These are phyloP conservation scores for Casuarius casuarius DNA, from an alignment of 2,113 vertebrate species.

Conservation along the genomic window DNA sequence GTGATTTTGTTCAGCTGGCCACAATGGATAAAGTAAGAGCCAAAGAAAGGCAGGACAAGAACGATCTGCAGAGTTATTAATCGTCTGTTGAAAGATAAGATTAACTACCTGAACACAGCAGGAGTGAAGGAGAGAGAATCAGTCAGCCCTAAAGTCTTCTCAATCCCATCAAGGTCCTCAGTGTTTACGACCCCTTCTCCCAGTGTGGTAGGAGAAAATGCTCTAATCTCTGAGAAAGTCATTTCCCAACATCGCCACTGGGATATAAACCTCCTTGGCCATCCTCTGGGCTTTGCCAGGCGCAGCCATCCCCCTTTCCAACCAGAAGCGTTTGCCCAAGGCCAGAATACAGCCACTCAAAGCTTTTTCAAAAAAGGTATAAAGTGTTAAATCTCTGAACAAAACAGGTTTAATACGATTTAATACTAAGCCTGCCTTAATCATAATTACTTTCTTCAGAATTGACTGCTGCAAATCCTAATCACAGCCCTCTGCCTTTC, in stretches of 20 bases:
- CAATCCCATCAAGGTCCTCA: slow-evolving; percentile 9
- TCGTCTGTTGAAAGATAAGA: slow-evolving; percentile 27
- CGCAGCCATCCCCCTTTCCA: background rate
- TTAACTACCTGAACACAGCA: slow-evolving; percentile 18
- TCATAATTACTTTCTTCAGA: slow-evolving; percentile 49
- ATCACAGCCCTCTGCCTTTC: background rate
- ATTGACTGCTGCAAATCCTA: slow-evolving; percentile 5
- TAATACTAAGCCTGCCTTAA: slow-evolving; percentile 49
- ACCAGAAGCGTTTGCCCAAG: background rate
- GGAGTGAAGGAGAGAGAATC: slow-evolving; percentile 9
- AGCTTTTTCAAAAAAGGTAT: slow-evolving; percentile 16
- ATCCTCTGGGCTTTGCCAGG: background rate
- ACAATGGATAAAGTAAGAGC: background rate
- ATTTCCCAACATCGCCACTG: background rate
- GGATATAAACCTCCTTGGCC: background rate
- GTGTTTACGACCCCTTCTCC: background rate
- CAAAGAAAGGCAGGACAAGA: background rate
- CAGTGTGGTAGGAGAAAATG: background rate
- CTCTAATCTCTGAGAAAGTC: background rate
- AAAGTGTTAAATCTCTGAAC: slow-evolving; percentile 11
- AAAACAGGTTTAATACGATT: slow-evolving; percentile 28
- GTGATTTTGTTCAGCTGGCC: background rate
- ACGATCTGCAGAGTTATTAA: background rate
- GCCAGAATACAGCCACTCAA: background rate
- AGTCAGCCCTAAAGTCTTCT: background rate